These are phyloP conservation scores for Epizoanthus rinbou DNA, from an alignment of 92 coral and sea anemone genomes.

Conservation along the genomic window DNA sequence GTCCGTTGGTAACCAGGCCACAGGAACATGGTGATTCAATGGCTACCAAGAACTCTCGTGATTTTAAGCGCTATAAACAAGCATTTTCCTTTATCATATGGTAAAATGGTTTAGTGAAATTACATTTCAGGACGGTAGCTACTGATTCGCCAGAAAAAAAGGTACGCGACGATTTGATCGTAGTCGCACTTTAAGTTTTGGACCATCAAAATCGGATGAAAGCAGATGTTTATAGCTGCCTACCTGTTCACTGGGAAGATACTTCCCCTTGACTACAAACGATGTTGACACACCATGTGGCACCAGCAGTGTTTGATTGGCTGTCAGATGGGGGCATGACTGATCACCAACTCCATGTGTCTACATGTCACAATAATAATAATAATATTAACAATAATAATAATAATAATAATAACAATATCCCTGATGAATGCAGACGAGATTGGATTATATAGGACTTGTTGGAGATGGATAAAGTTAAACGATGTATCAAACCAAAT, in stretches of 20 bases:
- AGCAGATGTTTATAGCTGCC: not conserved
- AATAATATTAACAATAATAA: not conserved
- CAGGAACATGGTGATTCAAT: no score
- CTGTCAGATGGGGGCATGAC: conserved; percentile 63
- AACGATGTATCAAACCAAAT: conserved; percentile 38
- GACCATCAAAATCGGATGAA: no score
- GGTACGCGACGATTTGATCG: no score
- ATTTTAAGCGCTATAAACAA: no score
- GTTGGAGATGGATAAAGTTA: conserved; percentile 11
- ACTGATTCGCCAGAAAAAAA: no score
- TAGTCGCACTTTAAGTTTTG: no score
- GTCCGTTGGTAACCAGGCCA: no score
- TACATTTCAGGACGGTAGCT: no score
- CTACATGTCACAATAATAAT: conserved; percentile 4
- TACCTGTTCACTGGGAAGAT: conserved; percentile 69
- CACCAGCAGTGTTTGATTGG: conserved; percentile 44
- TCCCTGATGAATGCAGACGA: conserved; percentile 21
- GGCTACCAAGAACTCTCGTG: no score
- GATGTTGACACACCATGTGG: conserved; percentile 50
- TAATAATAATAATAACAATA: not conserved
- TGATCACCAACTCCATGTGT: conserved; percentile 42
- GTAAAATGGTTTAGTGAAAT: no score
- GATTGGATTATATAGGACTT: conserved; percentile 40
- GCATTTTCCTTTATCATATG: no score
- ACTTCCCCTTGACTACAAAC: conserved; percentile 47